phyloP scores from a whole-genome alignment of 1,140 invertebrate species.

The Dendroctonus valens region DNA sequence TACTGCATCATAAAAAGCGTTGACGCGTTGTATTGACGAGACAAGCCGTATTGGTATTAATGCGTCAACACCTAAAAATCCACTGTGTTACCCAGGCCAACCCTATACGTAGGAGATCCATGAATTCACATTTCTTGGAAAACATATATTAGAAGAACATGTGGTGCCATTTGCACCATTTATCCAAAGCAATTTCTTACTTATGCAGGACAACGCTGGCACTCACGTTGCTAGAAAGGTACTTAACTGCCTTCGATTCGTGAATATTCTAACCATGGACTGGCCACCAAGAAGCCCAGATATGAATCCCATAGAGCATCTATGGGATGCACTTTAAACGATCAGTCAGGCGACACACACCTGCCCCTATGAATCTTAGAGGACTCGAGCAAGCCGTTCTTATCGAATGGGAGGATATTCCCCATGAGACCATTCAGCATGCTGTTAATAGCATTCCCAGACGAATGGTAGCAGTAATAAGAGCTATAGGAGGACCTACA shows the following conservation, averaged over 20 bases:
- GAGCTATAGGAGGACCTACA: no score
- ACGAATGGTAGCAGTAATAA: no score
- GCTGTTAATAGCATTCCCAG: no score
- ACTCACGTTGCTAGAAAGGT: constrained; percentile 25
- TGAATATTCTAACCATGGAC: constrained; percentile 15
- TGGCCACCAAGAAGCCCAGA: constrained; percentile 29
- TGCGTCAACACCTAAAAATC: no score
- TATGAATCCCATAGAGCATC: constrained; percentile 25
- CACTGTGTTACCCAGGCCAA: no score
- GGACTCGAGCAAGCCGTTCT: not conserved
- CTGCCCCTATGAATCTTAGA: not conserved
- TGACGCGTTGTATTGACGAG: no score
- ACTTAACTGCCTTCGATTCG: constrained; percentile 15
- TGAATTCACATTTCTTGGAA: constrained; percentile 19
- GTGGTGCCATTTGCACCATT: constrained; percentile 23
- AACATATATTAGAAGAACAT: constrained; percentile 28
- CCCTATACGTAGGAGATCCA: constrained; percentile 18
- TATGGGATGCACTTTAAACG: constrained; percentile 19
- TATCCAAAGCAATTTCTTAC: constrained; percentile 19
- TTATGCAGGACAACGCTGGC: constrained; percentile 32
- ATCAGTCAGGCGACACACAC: not conserved
- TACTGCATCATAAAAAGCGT: no score
- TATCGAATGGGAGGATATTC: not conserved
- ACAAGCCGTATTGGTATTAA: no score
- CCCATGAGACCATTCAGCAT: no score